Percentiles rank a stretch among this genome's conserved stretches.
Conservation (phyloP, 2,888 invertebrate genomes). For the Acrobasis repandana region DNA sequence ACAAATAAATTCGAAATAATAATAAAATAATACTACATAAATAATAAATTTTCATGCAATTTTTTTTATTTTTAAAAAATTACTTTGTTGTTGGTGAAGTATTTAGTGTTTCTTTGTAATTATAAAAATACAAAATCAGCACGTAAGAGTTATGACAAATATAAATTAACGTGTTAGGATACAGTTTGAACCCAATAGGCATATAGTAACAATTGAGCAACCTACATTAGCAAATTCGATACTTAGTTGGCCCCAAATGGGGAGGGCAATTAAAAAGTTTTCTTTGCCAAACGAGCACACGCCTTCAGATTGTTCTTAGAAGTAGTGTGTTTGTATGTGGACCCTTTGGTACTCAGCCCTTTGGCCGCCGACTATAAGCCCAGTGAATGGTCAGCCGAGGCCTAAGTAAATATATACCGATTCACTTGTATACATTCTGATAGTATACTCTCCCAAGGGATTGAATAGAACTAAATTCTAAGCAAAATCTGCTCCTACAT, state of each 20-base stretch:
- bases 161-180: not conserved
- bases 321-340: conserved; percentile 13
- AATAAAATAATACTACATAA: no score
- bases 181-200: not conserved
- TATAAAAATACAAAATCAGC: no score
- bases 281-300: conserved; percentile 38
- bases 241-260: conserved; percentile 40
- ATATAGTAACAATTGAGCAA: conserved; percentile 29
- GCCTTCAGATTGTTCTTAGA: conserved; percentile 31
- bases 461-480: not conserved
- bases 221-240: conserved; percentile 40
- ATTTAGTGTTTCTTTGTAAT: no score
- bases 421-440: not conserved
- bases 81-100: no score
- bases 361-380: conserved; percentile 17
- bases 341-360: conserved; percentile 18
- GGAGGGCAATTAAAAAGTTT: conserved; percentile 51
- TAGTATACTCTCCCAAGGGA: not conserved
- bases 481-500: no score
- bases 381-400: conserved; percentile 4
- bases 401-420: conserved; percentile 21
- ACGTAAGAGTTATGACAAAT: no score
- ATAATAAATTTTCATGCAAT: no score
- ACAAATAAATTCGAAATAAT: no score
- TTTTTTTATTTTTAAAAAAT: no score